A percentile compares a stretch with the other conserved stretches of the same genome.
Evolutionary conservation across 2,888 invertebrate genomes (phyloP).

Genomic region (Cerastis leucographa): DNA sequence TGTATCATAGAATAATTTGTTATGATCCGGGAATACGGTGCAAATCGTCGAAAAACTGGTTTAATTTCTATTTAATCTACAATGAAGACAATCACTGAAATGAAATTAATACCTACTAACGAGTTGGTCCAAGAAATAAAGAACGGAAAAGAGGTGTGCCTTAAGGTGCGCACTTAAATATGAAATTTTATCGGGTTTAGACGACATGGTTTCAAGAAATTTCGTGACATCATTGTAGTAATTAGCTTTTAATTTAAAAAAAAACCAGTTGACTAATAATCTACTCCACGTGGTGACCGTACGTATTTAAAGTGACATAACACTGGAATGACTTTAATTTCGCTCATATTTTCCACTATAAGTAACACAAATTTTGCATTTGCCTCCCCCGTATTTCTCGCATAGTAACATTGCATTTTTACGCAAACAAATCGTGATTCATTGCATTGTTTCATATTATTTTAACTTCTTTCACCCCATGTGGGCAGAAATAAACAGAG

Average conservation of each 20-base stretch:
- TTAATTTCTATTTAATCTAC: constrained; percentile 7
- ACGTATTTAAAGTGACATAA: background rate
- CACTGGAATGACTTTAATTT: background rate
- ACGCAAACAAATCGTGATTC: constrained; percentile 42
- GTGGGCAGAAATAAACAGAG: constrained; percentile 57
- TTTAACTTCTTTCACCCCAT: constrained; percentile 35
- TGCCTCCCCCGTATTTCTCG: background rate
- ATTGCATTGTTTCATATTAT: constrained; percentile 45
- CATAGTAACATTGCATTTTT: background rate
- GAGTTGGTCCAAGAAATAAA: constrained; percentile 24
- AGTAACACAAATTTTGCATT: background rate
- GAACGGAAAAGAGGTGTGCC: constrained; percentile 49
- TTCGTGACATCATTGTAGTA: constrained; percentile 9
- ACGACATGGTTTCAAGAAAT: constrained; percentile 16
- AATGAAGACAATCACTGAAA: background rate
- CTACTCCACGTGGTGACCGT: background rate
- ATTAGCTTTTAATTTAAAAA: constrained; percentile 20
- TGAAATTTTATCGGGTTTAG: constrained; percentile 44
- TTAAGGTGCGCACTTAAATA: constrained; percentile 21
- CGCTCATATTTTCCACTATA: background rate
- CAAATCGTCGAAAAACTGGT: constrained; percentile 22
- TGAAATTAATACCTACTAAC: constrained; percentile 33
- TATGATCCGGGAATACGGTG: constrained; percentile 39
- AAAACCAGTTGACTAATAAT: too few species aligned
- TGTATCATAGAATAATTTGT: constrained; percentile 70